Conservation (phyloP, 2,797 vertebrate species). For the Podarcis lilfordi region DNA sequence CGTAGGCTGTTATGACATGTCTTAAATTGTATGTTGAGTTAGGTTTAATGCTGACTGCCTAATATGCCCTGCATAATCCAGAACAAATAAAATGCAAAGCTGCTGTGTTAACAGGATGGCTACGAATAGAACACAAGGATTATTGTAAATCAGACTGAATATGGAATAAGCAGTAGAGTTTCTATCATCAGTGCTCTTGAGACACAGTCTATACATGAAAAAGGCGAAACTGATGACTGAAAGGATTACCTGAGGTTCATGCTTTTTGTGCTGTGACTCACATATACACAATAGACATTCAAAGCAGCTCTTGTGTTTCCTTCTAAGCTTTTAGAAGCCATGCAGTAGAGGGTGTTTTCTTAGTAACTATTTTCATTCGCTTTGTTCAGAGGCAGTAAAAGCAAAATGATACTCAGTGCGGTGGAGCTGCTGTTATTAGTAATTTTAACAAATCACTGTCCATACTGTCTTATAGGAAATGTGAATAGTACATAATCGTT, state of each 20-base stretch:
- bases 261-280: not conserved
- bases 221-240: constrained; percentile 46
- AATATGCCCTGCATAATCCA: constrained; percentile 58
- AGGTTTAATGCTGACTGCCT: constrained; percentile 30
- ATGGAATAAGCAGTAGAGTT: constrained; percentile 56
- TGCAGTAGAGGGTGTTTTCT: not conserved
- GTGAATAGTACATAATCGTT: not conserved
- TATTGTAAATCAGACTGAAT: constrained; percentile 62
- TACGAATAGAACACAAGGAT: constrained; percentile 62
- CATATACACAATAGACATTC: rapidly evolving
- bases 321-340: rapidly evolving
- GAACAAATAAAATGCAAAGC: constrained; percentile 67
- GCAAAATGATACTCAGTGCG: not conserved
- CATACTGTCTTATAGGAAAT: not conserved
- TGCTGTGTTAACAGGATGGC: constrained; percentile 48
- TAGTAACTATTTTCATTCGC: not conserved
- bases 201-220: constrained; percentile 26
- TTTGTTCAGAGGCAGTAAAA: not conserved
- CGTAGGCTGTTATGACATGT: constrained; percentile 50
- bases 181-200: constrained; percentile 37
- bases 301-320: not conserved
- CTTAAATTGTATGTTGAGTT: constrained; percentile 50
- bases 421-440: not conserved
- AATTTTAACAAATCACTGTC: not conserved
- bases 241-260: constrained; percentile 42